Evolutionary conservation across 2,797 vertebrate species (phyloP).

Genomic region (Menidia menidia): DNA sequence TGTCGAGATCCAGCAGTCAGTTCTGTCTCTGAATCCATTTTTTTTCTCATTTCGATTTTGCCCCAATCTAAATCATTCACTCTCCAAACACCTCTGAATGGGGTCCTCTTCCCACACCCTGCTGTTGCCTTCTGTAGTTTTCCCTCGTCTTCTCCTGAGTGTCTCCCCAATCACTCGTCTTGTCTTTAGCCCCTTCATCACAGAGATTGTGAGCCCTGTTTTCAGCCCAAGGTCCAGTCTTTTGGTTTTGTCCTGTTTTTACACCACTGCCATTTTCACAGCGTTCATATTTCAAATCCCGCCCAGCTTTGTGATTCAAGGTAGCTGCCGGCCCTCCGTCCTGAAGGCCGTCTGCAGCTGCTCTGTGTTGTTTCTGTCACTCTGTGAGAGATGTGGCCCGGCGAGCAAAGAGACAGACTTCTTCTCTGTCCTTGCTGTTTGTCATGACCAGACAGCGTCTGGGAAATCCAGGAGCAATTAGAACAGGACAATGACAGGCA

Average conservation of each 20-base stretch:
- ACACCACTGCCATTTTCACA: conserved; percentile 8
- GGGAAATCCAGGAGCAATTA: conserved; percentile 33
- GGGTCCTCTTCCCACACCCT: conserved; percentile 15
- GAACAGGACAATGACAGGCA: conserved; percentile 4
- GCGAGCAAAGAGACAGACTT: conserved; percentile 20
- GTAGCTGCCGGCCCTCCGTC: conserved; percentile 44
- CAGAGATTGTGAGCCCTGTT: conserved; percentile 4
- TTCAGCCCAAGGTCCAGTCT: background rate
- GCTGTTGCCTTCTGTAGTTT: conserved; percentile 11
- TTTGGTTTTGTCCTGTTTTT: background rate
- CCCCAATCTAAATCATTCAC: background rate
- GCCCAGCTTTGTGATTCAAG: conserved; percentile 42
- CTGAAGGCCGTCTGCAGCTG: conserved; percentile 26
- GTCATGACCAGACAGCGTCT: conserved; percentile 22
- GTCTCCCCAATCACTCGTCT: conserved; percentile 12
- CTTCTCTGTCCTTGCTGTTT: conserved; percentile 46
- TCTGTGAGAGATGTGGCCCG: conserved; percentile 10
- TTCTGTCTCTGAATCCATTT: no score
- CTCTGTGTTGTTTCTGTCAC: conserved; percentile 41
- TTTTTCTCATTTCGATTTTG: background rate
- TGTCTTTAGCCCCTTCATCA: background rate
- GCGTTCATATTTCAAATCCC: conserved; percentile 38
- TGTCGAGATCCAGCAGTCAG: no score
- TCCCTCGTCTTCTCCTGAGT: conserved; percentile 37
- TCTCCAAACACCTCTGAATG: background rate